A percentile compares a stretch with the other conserved stretches of the same genome.
phyloP scores from a whole-genome alignment of 2,797 vertebrate genomes.

The Enteromius mattozi region DNA sequence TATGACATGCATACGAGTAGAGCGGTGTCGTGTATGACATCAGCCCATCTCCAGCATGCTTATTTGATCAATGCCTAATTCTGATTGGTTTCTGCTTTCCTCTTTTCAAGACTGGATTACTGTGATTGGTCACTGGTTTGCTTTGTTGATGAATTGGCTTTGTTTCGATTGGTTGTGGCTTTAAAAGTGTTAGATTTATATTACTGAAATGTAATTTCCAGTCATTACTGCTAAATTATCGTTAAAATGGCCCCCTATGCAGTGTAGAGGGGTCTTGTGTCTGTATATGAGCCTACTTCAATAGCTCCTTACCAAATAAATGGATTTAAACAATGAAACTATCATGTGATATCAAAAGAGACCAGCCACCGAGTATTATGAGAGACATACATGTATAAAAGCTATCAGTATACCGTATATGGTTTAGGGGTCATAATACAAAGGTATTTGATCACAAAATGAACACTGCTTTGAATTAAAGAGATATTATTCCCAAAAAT shows the following conservation, averaged over 20 bases:
- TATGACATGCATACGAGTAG: slow-evolving; percentile 19
- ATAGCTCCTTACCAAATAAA: background rate
- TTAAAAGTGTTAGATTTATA: background rate
- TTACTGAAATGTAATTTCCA: background rate
- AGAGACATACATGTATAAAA: background rate
- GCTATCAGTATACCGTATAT: background rate
- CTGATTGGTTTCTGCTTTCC: slow-evolving; percentile 21
- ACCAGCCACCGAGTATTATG: background rate
- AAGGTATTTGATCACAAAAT: background rate
- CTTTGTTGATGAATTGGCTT: background rate
- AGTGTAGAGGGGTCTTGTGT: background rate
- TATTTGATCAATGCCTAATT: slow-evolving; percentile 4
- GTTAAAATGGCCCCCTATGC: background rate
- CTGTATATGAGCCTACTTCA: background rate
- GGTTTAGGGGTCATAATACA: background rate
- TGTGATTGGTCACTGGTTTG: slow-evolving; percentile 10
- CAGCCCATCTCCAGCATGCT: slow-evolving; percentile 15
- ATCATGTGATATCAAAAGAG: background rate
- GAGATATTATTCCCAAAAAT: background rate
- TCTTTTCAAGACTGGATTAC: background rate
- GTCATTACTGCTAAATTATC: background rate
- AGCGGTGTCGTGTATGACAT: slow-evolving; percentile 39
- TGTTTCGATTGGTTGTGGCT: background rate
- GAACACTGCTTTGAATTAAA: background rate
- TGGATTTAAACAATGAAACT: background rate